A percentile compares a stretch with the other conserved stretches of the same genome.
Evolutionary conservation across 2,888 invertebrate species (phyloP).

Genomic region (Xestoiulus laeticollis): DNA sequence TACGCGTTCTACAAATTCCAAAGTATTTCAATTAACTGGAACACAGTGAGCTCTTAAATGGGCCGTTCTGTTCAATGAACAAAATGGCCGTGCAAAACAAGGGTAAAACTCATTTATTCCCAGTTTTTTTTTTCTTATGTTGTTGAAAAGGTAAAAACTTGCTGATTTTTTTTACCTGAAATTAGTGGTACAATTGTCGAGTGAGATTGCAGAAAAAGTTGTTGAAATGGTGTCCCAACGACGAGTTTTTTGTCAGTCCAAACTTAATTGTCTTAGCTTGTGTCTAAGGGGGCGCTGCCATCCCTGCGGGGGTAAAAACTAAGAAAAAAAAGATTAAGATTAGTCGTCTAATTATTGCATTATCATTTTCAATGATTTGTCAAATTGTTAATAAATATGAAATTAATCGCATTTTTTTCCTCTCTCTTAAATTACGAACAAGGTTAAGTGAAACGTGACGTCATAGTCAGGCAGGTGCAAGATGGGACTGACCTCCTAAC

Average conservation of each 20-base stretch:
- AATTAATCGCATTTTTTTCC: background rate
- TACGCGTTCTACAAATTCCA: too few species aligned
- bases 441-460: background rate
- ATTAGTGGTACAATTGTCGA: background rate
- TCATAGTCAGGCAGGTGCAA: background rate
- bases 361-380: constrained; percentile 18
- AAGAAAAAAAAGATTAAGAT: background rate
- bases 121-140: background rate
- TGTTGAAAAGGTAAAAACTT: background rate
- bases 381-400: constrained; percentile 31
- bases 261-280: background rate
- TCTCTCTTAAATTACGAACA: background rate
- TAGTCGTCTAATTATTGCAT: constrained; percentile 11
- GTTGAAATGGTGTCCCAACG: background rate
- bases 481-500: constrained; percentile 23
- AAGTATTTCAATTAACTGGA: too few species aligned
- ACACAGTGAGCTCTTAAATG: too few species aligned
- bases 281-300: background rate
- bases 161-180: constrained; percentile 17
- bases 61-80: too few species aligned
- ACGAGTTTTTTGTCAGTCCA: background rate
- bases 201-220: background rate
- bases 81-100: too few species aligned
- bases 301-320: background rate
- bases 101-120: too few species aligned